Percentiles rank a stretch among this genome's conserved stretches.
phyloP scores from a whole-genome alignment of 2,888 invertebrate genomes.

The Rhingia rostrata region DNA sequence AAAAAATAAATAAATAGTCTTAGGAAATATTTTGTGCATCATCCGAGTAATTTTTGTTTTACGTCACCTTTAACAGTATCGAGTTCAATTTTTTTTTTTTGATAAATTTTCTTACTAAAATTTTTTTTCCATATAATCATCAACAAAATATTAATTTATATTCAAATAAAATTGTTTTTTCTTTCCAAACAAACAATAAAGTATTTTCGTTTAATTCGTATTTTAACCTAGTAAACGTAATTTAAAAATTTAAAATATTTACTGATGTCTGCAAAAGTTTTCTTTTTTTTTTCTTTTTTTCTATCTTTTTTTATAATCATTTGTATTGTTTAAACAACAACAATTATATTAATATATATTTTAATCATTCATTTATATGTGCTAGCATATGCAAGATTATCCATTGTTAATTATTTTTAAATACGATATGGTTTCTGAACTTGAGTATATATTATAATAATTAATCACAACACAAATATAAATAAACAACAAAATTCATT shows the following conservation, averaged over 20 bases:
- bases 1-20: constrained; percentile 57
- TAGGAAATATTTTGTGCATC: constrained; percentile 59
- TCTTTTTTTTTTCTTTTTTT: constrained; percentile 7
- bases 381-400: constrained; percentile 48
- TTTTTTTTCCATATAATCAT: constrained; percentile 21
- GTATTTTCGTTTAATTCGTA: constrained; percentile 28
- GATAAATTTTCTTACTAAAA: neutral
- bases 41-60: constrained; percentile 64
- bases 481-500: constrained; percentile 31
- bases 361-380: constrained; percentile 42
- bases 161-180: constrained; percentile 18
- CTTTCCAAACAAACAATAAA: constrained; percentile 25
- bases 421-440: constrained; percentile 74
- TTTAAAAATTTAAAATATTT: constrained; percentile 2
- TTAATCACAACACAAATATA: constrained; percentile 51
- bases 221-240: neutral
- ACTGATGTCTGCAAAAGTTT: constrained; percentile 18
- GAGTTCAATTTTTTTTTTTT: constrained; percentile 14
- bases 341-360: constrained; percentile 44
- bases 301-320: neutral
- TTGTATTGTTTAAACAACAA: constrained; percentile 12
- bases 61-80: constrained; percentile 46
- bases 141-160: constrained; percentile 30
- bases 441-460: constrained; percentile 70
- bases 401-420: constrained; percentile 72